Base-by-base conservation (phyloP, 2,888 invertebrate species). In the Mamestra brassicae region DNA sequence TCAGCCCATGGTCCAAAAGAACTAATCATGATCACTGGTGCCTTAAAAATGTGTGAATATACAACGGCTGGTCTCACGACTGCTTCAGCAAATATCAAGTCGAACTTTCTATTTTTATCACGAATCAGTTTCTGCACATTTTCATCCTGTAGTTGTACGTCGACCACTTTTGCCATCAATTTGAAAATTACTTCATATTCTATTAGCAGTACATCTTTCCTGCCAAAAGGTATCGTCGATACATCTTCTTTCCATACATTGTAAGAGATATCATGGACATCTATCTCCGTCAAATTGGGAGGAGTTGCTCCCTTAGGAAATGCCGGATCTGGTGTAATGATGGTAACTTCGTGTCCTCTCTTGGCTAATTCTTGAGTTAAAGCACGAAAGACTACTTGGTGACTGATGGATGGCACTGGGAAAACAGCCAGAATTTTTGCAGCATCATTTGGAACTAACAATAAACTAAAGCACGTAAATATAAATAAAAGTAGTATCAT, bases 1-100 rank as follows among this genome's bases (percentile, higher is more conserved):
- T 65, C 75, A 47, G 58, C 52, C 42, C 54, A 65, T 0, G 55
- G 26, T 11, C 55, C 71, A 70, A 71, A 55, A 55, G 55, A 55
- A 55, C 55, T 55, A 10, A 55, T 54, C 54, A 54, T 11, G 55
- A 55, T 55, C 26, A 55, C 26, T n/a, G n/a, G 55, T 10, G 55
- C 54, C 3, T 54, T 54, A n/a, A 54, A 54, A 54, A 54, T 54
- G 8, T 54, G 54, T 15, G 50, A 50, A 15, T 50, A 50, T 15
- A 50, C 50, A 54, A 54, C 55, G 11, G n/a, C 55, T 11, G 55
- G 55, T 55, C 55, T 26, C 3, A 26, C 55, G 26, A 55, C 26
- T 11, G 55, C 55, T 55, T 55, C 55, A 26, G 55, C 55, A 26
- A 55, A 55, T 55, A 55, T 26, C 55, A 55, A 55, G 11, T 55